These are phyloP conservation scores for Leptinotarsa peninsularis DNA, from an alignment of 2,888 invertebrate species.

Conservation along the genomic window DNA sequence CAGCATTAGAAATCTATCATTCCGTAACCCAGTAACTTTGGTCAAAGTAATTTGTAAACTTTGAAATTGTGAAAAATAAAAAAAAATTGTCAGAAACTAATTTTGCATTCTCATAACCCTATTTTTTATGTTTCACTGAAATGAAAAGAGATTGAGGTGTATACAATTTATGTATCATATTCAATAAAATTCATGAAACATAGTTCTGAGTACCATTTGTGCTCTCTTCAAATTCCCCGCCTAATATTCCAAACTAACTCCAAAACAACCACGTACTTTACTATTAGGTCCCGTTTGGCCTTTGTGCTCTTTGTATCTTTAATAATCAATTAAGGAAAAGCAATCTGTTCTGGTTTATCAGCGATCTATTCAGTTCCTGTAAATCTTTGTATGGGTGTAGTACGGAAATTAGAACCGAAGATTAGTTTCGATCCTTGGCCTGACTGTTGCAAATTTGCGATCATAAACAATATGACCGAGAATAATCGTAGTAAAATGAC, in stretches of 20 bases:
- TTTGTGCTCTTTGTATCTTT: conserved; percentile 47
- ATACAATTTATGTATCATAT: too few species aligned
- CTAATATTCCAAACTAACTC: conserved; percentile 12
- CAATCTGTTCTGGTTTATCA: conserved; percentile 45
- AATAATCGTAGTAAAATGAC: background rate
- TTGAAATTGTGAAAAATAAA: too few species aligned
- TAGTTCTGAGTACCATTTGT: too few species aligned
- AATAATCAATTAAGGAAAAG: conserved; percentile 51
- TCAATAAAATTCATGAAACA: too few species aligned
- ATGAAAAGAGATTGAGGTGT: too few species aligned
- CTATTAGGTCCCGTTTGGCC: conserved; percentile 38
- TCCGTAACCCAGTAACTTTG: too few species aligned
- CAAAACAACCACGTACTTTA: conserved; percentile 43
- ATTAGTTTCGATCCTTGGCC: conserved; percentile 17
- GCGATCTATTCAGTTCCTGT: conserved; percentile 49
- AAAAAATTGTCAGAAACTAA: too few species aligned
- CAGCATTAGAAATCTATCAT: too few species aligned
- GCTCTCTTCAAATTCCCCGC: background rate
- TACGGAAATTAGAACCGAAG: conserved; percentile 11
- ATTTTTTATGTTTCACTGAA: too few species aligned
- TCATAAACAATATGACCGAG: background rate
- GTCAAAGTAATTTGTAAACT: too few species aligned
- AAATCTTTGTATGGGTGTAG: conserved; percentile 44
- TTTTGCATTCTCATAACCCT: too few species aligned
- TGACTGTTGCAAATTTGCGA: background rate